A percentile compares a stretch with the other conserved stretches of the same genome.
phyloP scores from a whole-genome alignment of 2,888 invertebrate species.

The Scaptomyza parva region DNA sequence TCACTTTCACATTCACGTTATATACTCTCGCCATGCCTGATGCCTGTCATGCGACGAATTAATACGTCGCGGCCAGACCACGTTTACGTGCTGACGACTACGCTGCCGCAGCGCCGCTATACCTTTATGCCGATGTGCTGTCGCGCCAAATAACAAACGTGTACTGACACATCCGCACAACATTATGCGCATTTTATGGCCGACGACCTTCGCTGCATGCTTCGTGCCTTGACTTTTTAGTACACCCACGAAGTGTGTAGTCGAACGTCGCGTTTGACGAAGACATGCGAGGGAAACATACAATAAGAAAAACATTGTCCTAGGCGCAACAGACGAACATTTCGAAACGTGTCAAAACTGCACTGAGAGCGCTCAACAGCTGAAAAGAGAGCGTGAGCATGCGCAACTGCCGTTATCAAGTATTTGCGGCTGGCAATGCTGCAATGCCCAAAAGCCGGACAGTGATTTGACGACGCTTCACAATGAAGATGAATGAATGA shows the following conservation, averaged over 20 bases:
- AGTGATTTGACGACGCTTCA: constrained; percentile 69
- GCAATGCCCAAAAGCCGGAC: constrained; percentile 38
- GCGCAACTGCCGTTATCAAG: constrained; percentile 40
- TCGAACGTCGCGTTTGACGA: constrained; percentile 2
- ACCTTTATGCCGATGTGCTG: constrained; percentile 52
- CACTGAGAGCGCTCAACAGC: constrained; percentile 19
- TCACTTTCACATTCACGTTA: constrained; percentile 33
- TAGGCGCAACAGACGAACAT: constrained; percentile 77
- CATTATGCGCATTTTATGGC: constrained; percentile 83
- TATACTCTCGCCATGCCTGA: constrained; percentile 49
- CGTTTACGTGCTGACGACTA: constrained; percentile 33
- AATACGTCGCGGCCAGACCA: constrained; percentile 9
- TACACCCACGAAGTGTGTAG: constrained; percentile 65
- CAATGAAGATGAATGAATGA: constrained; percentile 73
- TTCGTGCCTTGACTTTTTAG: constrained; percentile 70
- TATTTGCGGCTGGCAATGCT: constrained; percentile 66
- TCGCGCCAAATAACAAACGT: constrained; percentile 82
- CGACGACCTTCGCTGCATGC: constrained; percentile 71
- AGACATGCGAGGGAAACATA: constrained; percentile 43
- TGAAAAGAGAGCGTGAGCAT: constrained; percentile 46
- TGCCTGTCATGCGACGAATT: constrained; percentile 9
- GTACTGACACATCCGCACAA: constrained; percentile 80
- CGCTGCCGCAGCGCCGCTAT: constrained; percentile 17
- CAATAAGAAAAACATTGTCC: constrained; percentile 82
- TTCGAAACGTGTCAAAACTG: constrained; percentile 50